Evolutionary conservation across 2,888 invertebrate species (phyloP), one percentile per base, ranked within the genome.

Genomic region (Pimpla rufipes): DNA sequence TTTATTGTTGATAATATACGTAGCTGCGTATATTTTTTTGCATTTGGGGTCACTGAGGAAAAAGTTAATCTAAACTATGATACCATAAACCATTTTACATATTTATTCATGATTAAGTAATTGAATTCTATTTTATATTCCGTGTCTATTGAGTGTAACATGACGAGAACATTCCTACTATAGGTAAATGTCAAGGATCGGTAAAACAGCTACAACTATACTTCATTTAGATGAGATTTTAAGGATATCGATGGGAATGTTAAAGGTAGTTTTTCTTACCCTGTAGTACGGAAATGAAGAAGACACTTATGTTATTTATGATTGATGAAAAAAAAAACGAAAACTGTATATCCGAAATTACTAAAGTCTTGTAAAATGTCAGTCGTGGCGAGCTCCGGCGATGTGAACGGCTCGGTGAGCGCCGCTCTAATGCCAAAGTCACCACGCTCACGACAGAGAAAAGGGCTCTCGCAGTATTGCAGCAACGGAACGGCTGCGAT

Each of bases 391-490:
- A 68, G 71, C 52, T 47, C 42, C 42, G 75, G 68, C 70, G 73
- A 68, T 82, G 83, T 80, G 79, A 57, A 55, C 83, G 79, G 80
- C 79, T 79, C 83, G 70, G 70, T 76, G 76, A 66, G 81, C 87
- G 76, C 71, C 83, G 87, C 85, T 78, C 84, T 79, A 89, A 88
- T 87, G 84, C 87, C 84, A 83, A 62, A 57, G 55, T 21, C 71
- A 47, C 37, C 40, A 16, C 71, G 45, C 78, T 83, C 78, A 29
- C 13, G 64, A 21, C 10, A 42, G 35, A 73, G 66, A 82, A 71
- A 79, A 73, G 79, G 71, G 66, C 45, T 81, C 70, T 66, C 40
- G 68, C 73, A 78, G 64, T 68, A 45, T 57, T 75, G 64, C 80
- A 74, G 71, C 52, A 74, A 62, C 57, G 47, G 29, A 21, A 47